Percentiles rank a stretch among this genome's conserved stretches.
These are phyloP conservation scores for Drosophila tanythrix DNA, from an alignment of 2,888 invertebrate genomes.

Conservation along the genomic window DNA sequence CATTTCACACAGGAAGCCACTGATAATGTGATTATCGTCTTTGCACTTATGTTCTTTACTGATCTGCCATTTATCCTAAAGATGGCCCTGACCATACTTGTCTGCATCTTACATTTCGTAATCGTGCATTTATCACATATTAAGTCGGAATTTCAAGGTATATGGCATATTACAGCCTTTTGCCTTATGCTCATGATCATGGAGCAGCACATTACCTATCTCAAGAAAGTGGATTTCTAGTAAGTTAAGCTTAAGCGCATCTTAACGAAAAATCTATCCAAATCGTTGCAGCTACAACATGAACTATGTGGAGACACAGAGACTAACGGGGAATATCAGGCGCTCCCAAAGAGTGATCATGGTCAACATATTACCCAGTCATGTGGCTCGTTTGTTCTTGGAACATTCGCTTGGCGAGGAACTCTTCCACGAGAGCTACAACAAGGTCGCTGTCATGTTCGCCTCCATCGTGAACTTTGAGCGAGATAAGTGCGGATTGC, in stretches of 20 bases:
- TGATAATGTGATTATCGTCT: slow-evolving; percentile 86
- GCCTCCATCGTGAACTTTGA: slow-evolving; percentile 94
- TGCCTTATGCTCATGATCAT: slow-evolving; percentile 90
- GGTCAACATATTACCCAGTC: slow-evolving; percentile 95
- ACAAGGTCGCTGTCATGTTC: slow-evolving; percentile 97
- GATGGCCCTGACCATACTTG: slow-evolving; percentile 88
- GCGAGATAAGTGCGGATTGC: slow-evolving; percentile 87
- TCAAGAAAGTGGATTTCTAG: slow-evolving; percentile 93
- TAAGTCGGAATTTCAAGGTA: slow-evolving; percentile 87
- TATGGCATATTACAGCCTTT: slow-evolving; percentile 87
- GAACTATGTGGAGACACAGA: slow-evolving; percentile 91
- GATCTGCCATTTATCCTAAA: slow-evolving; percentile 93
- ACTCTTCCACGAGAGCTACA: slow-evolving; percentile 94
- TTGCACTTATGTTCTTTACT: slow-evolving; percentile 91
- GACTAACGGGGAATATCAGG: slow-evolving; percentile 92
- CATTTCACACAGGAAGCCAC: slow-evolving; percentile 83
- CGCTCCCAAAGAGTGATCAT: slow-evolving; percentile 93
- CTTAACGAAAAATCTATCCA: neutral
- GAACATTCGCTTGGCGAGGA: slow-evolving; percentile 85
- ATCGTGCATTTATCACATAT: slow-evolving; percentile 86
- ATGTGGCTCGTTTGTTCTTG: slow-evolving; percentile 88
- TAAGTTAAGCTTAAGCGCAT: slow-evolving; percentile 78
- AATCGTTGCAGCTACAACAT: slow-evolving; percentile 86
- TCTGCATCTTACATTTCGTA: slow-evolving; percentile 86
- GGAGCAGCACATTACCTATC: slow-evolving; percentile 94